phyloP scores from a whole-genome alignment of 2,113 vertebrate species.

The Nothoprocta perdicaria region DNA sequence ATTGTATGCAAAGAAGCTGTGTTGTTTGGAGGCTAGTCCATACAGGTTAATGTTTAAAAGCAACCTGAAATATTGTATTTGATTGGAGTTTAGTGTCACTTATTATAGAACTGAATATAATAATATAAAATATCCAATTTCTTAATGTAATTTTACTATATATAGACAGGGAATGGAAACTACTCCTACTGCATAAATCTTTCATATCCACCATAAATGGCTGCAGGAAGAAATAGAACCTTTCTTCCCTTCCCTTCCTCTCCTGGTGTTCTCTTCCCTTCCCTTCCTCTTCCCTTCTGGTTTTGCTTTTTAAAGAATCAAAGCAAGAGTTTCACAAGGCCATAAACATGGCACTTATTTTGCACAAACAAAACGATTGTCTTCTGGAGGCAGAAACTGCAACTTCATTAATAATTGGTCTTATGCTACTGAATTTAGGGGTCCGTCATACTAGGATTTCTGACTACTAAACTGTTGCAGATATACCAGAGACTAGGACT shows the following conservation, averaged over 20 bases:
- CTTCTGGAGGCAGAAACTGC: not conserved
- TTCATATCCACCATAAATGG: not conserved
- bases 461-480: not conserved
- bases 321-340: not conserved
- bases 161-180: not conserved
- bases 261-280: not conserved
- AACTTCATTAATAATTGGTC: not conserved
- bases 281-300: constrained; percentile 20
- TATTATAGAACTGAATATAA: not conserved
- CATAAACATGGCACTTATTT: not conserved
- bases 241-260: not conserved
- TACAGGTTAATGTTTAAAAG: not conserved
- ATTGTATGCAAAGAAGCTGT: not conserved
- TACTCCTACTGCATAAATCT: constrained; percentile 25
- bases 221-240: not conserved
- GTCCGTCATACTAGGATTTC: not conserved
- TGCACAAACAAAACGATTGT: not conserved
- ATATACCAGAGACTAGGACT: not conserved
- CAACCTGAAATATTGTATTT: not conserved
- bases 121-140: not conserved
- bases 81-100: not conserved
- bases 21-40: not conserved
- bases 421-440: not conserved
- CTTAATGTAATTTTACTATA: constrained; percentile 38
- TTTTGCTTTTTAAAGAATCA: constrained; percentile 20